Conservation (phyloP, 2,113 vertebrate genomes). For the Galemys pyrenaicus region DNA sequence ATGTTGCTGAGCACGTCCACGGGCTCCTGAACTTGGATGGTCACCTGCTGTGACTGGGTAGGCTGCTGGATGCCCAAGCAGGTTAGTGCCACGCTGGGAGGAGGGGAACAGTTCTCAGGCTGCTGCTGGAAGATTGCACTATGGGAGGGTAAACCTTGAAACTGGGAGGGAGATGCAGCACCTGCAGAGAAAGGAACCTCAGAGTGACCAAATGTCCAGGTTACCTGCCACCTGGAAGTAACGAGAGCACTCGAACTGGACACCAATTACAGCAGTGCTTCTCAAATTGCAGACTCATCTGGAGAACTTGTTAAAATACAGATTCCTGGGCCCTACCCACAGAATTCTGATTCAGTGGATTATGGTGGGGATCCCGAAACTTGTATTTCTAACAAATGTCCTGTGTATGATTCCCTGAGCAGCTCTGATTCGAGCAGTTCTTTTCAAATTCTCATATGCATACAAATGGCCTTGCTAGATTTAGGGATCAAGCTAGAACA, state of each 20-base stretch:
- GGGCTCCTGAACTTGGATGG: conserved; percentile 96
- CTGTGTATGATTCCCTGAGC: not conserved
- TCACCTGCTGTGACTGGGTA: conserved; percentile 92
- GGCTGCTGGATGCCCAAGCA: conserved; percentile 90
- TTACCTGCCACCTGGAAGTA: not conserved
- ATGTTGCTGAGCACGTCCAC: conserved; percentile 87
- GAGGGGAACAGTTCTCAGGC: conserved; percentile 92
- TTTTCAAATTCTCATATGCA: not conserved
- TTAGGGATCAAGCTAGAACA: not conserved
- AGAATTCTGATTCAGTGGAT: not conserved
- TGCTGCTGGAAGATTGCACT: conserved; percentile 90
- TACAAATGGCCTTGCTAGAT: not conserved
- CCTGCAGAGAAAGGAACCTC: conserved; percentile 78
- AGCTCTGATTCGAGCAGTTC: not conserved
- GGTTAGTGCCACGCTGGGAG: conserved; percentile 88
- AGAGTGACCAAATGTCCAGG: not conserved
- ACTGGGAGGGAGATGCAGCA: conserved; percentile 91
- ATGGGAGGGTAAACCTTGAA: conserved; percentile 89
- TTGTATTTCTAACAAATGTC: not conserved
- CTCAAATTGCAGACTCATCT: not conserved
- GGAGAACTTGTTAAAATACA: not conserved
- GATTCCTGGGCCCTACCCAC: not conserved
- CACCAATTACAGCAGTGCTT: not conserved
- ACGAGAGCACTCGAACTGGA: not conserved
- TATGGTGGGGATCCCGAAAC: not conserved